Evolutionary conservation across 2,888 invertebrate genomes (phyloP).

Genomic region (Pristionchus exspectatus): DNA sequence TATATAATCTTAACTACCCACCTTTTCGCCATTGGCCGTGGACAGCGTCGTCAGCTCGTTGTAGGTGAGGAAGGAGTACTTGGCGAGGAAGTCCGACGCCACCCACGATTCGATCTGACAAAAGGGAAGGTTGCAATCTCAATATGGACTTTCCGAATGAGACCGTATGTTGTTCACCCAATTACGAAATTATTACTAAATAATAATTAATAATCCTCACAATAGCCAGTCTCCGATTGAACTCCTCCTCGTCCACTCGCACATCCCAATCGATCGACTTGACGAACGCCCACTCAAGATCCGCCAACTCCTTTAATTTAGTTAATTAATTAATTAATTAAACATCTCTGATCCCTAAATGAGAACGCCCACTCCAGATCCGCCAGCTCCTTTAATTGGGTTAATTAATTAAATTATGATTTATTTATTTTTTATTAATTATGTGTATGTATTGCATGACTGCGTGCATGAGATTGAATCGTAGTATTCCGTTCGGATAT

Average conservation of each 20-base stretch:
- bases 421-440: neutral
- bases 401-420: neutral
- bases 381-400: conserved; percentile 84
- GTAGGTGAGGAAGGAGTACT: conserved; percentile 70
- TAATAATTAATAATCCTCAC: conserved; percentile 53
- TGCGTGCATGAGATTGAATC: too few relatives aligned
- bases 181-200: too few relatives aligned
- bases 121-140: too few relatives aligned
- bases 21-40: neutral
- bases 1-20: too few relatives aligned
- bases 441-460: too few relatives aligned
- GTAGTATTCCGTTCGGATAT: too few relatives aligned
- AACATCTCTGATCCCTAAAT: too few relatives aligned
- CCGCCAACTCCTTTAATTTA: conserved; percentile 84
- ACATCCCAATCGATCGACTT: conserved; percentile 87
- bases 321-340: neutral
- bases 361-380: conserved; percentile 84
- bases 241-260: conserved; percentile 66
- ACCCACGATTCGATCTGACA: conserved; percentile 68
- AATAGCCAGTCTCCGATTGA: conserved; percentile 63
- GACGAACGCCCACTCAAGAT: conserved; percentile 84
- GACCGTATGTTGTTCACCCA: too few relatives aligned
- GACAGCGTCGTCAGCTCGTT: conserved; percentile 64
- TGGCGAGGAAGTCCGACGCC: conserved; percentile 63
- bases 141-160: too few relatives aligned